phyloP scores from a whole-genome alignment of 1,140 invertebrate genomes.

The Babylonia areolata region DNA sequence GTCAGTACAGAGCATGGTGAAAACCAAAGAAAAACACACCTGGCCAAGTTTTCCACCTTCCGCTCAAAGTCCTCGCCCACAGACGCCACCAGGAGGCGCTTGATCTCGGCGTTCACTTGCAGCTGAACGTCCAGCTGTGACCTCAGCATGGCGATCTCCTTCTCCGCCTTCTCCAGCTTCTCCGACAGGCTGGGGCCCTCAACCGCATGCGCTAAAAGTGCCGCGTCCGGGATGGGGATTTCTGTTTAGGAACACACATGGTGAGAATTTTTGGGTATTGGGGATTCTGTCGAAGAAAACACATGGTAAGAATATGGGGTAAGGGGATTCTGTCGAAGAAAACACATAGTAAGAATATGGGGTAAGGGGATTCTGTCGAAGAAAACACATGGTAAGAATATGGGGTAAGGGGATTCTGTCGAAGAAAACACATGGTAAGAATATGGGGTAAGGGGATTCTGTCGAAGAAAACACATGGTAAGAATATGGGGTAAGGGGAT shows the following conservation, averaged over 20 bases:
- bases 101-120: conserved; percentile 93
- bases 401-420: no score
- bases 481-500: background rate
- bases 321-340: background rate
- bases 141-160: conserved; percentile 77
- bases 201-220: conserved; percentile 24
- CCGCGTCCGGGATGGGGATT: conserved; percentile 13
- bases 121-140: conserved; percentile 80
- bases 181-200: conserved; percentile 53
- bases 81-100: conserved; percentile 93
- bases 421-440: no score
- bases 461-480: background rate
- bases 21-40: conserved; percentile 63
- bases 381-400: no score
- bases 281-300: background rate
- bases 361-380: no score
- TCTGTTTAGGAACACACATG: background rate
- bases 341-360: no score
- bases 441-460: no score
- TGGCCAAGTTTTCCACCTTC: conserved; percentile 87
- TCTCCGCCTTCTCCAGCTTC: conserved; percentile 55
- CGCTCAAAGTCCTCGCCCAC: conserved; percentile 95
- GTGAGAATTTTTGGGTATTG: background rate
- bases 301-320: no score
- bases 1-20: no score